Evolutionary conservation across 37 sponge, comb jelly and placozoan genomes (phyloP).

Genomic region (Hexactinellida sp.): DNA sequence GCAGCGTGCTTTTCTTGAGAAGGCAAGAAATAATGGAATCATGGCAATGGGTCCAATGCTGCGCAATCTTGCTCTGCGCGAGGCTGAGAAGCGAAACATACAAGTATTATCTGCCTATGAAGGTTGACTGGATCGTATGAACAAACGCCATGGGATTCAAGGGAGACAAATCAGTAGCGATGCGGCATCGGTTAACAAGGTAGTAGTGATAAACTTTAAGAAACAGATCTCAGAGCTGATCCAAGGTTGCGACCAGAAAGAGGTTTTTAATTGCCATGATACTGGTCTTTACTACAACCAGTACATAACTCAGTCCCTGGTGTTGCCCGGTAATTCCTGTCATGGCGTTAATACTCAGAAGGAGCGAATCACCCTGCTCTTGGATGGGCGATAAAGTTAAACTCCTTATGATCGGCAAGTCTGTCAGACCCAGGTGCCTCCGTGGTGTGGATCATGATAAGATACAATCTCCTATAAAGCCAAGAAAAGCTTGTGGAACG

Average conservation of each 20-base stretch:
- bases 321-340: neutral
- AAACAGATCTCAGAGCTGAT: neutral
- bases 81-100: neutral
- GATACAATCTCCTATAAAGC: neutral
- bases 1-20: no score
- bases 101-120: neutral
- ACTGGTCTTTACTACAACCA: neutral
- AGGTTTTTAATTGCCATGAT: neutral
- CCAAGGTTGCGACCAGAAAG: neutral
- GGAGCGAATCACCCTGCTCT: neutral
- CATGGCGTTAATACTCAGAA: neutral
- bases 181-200: neutral
- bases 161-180: neutral
- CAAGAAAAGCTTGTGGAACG: neutral
- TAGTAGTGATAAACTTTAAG: neutral
- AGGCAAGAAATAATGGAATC: no score
- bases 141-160: neutral
- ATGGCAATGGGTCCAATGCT: neutral
- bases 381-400: neutral
- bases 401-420: neutral
- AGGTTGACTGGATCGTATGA: neutral
- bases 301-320: neutral
- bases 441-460: neutral
- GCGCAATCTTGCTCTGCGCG: neutral
- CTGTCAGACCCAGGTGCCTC: neutral